phyloP scores from a whole-genome alignment of 2,888 invertebrate genomes.

The Entomobrya multifasciata region DNA sequence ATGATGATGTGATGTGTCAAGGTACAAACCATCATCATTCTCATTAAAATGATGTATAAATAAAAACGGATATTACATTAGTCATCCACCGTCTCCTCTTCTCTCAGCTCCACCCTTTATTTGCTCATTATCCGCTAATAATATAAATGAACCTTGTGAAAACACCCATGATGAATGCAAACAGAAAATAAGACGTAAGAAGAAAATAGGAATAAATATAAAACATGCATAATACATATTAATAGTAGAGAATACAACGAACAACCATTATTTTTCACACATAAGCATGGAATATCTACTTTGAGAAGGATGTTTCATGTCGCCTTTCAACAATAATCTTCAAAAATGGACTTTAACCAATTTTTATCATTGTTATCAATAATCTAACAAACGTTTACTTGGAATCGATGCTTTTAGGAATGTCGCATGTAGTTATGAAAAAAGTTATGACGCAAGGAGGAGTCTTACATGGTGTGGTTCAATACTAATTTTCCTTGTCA shows the following conservation, averaged over 20 bases:
- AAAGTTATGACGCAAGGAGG: no score
- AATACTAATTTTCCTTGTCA: no score
- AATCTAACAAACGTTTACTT: no score
- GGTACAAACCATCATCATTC: constrained; percentile 12
- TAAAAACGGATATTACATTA: constrained; percentile 43
- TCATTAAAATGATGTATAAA: no score
- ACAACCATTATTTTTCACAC: not conserved
- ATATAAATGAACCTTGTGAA: constrained; percentile 65
- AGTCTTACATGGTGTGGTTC: no score
- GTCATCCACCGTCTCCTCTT: constrained; percentile 46
- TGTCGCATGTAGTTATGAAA: constrained; percentile 54
- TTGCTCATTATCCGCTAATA: constrained; percentile 72
- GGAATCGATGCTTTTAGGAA: constrained; percentile 40
- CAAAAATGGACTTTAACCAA: not conserved
- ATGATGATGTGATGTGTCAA: constrained; percentile 27
- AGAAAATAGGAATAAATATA: not conserved
- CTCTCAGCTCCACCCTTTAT: constrained; percentile 68
- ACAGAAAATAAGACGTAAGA: not conserved
- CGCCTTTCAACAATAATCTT: not conserved
- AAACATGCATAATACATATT: constrained; percentile 1
- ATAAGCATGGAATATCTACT: not conserved
- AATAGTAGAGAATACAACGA: not conserved
- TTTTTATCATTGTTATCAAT: not conserved
- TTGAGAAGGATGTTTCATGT: not conserved
- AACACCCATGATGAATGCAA: constrained; percentile 52